These are phyloP conservation scores for Kryptolebias marmoratus DNA, from an alignment of 2,113 vertebrate species.

Conservation along the genomic window DNA sequence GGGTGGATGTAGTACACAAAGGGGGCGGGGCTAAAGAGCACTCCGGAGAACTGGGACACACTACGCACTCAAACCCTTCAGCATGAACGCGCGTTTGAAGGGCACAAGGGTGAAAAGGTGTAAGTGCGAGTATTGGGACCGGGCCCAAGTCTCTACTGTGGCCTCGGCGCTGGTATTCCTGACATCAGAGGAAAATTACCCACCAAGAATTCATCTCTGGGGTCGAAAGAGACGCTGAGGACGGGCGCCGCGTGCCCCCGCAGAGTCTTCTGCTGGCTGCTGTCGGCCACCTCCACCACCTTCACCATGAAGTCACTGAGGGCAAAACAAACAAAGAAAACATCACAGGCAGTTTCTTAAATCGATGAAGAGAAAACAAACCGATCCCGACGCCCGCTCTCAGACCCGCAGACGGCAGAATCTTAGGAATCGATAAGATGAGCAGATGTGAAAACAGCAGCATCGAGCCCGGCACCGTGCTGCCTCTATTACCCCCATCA, in stretches of 20 bases:
- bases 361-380: not conserved
- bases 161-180: too few species aligned
- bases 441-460: constrained; percentile 50
- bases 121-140: too few species aligned
- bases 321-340: not conserved
- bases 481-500: constrained; percentile 47
- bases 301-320: constrained; percentile 95
- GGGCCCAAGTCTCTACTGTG: too few species aligned
- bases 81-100: too few species aligned
- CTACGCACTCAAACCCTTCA: too few species aligned
- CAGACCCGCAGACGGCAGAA: constrained; percentile 32
- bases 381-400: not conserved
- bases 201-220: constrained; percentile 91
- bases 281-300: constrained; percentile 91
- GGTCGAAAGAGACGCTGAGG: constrained; percentile 93
- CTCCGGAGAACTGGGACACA: too few species aligned
- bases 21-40: too few species aligned
- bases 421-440: constrained; percentile 61
- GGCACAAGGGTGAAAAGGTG: too few species aligned
- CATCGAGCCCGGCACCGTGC: constrained; percentile 35
- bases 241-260: constrained; percentile 93
- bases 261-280: constrained; percentile 93
- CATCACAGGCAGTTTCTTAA: not conserved
- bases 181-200: constrained; percentile 30
- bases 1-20: too few species aligned